A percentile compares a stretch with the other conserved stretches of the same genome.
phyloP scores from a whole-genome alignment of 2,797 vertebrate species.

The Halcyon badia region DNA sequence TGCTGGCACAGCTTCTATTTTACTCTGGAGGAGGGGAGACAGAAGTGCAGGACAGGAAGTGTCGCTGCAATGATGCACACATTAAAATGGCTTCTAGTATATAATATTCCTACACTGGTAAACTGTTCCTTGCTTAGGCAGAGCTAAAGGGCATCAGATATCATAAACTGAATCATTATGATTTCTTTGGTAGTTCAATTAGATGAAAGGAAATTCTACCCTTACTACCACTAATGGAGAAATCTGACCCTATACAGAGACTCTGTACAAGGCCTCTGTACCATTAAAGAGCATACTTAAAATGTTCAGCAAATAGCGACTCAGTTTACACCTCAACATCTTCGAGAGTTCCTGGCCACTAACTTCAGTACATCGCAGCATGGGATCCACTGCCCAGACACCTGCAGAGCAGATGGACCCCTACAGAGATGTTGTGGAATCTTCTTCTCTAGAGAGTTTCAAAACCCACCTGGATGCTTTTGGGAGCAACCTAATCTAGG shows the following conservation, averaged over 20 bases:
- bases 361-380: not conserved
- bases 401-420: not conserved
- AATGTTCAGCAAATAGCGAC: fast-evolving
- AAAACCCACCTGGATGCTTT: not conserved
- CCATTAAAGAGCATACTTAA: not conserved
- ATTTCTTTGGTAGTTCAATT: not conserved
- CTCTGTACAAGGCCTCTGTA: not conserved
- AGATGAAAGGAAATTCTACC: not conserved
- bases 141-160: not conserved
- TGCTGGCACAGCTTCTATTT: not conserved
- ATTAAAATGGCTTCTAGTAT: not conserved
- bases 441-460: not conserved
- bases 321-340: not conserved
- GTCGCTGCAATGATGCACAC: fast-evolving
- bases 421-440: not conserved
- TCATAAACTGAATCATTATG: not conserved
- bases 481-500: not conserved
- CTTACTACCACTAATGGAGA: not conserved
- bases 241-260: not conserved
- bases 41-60: not conserved
- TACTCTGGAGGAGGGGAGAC: not conserved
- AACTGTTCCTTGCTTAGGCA: not conserved
- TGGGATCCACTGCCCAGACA: not conserved
- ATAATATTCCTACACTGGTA: not conserved
- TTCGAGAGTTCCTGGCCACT: not conserved